A percentile compares a stretch with the other conserved stretches of the same genome.
These are phyloP conservation scores for Cottus gobio DNA, from an alignment of 2,113 vertebrate genomes.

Conservation along the genomic window DNA sequence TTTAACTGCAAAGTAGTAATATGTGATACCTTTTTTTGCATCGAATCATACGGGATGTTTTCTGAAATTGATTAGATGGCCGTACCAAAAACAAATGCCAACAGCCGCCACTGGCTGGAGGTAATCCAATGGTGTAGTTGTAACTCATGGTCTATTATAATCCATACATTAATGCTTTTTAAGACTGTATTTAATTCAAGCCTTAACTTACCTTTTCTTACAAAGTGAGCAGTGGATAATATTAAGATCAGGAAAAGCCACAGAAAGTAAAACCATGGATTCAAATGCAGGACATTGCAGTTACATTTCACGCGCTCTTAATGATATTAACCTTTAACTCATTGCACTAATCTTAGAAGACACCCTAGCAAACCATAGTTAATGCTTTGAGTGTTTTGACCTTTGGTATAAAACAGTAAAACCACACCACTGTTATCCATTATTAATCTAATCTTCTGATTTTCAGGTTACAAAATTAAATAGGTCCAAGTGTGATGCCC, in stretches of 20 bases:
- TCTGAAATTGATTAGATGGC: no score
- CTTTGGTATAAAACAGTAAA: slow-evolving; percentile 7
- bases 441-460: background rate
- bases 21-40: no score
- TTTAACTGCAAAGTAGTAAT: no score
- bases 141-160: background rate
- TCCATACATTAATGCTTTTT: background rate
- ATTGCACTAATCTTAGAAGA: slow-evolving; percentile 8
- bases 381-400: slow-evolving; percentile 9
- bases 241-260: background rate
- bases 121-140: background rate
- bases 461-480: slow-evolving; percentile 10
- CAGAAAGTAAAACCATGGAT: slow-evolving; percentile 3
- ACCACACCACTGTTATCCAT: slow-evolving; percentile 1
- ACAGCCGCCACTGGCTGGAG: no score
- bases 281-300: background rate
- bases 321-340: slow-evolving; percentile 3
- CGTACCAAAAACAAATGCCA: no score
- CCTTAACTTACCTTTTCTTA: background rate
- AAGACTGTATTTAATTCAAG: background rate
- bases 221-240: background rate
- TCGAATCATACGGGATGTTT: no score
- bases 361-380: slow-evolving; percentile 1
- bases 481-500: background rate
- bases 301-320: background rate